Evolutionary conservation across 2,888 invertebrate genomes (phyloP).

Genomic region (Dilophus febrilis): DNA sequence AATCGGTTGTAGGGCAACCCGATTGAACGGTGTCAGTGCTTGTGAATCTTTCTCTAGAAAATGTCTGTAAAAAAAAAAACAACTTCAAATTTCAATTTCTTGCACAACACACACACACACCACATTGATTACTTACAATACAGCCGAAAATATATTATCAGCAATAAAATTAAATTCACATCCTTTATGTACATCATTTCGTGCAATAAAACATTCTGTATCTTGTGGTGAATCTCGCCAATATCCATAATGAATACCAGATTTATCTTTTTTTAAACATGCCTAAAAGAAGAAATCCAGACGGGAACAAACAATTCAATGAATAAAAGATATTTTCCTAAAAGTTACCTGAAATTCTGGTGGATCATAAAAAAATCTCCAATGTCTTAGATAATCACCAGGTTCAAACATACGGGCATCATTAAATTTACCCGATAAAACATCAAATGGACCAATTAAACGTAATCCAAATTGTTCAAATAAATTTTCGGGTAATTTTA

Average conservation of each 20-base stretch:
- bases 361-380: slow-evolving; percentile 86
- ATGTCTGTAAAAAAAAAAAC: slow-evolving; percentile 10
- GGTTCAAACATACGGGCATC: slow-evolving; percentile 34
- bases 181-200: slow-evolving; percentile 50
- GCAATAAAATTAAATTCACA: slow-evolving; percentile 55
- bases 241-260: slow-evolving; percentile 75
- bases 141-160: slow-evolving; percentile 62
- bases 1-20: slow-evolving; percentile 38
- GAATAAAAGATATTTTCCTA: too few relatives aligned
- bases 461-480: slow-evolving; percentile 48
- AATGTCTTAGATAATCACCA: slow-evolving; percentile 57
- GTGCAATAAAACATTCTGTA: slow-evolving; percentile 57
- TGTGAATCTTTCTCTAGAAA: slow-evolving; percentile 23
- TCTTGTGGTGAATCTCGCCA: slow-evolving; percentile 68
- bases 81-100: not conserved
- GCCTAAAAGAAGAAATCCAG: slow-evolving; percentile 38
- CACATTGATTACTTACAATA: slow-evolving; percentile 25
- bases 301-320: too few relatives aligned
- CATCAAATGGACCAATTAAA: slow-evolving; percentile 79
- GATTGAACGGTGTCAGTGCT: slow-evolving; percentile 41
- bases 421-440: slow-evolving; percentile 45
- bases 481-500: slow-evolving; percentile 40
- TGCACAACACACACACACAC: not conserved
- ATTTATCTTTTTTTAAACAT: slow-evolving; percentile 47
- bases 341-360: slow-evolving; percentile 79